Evolutionary conservation across 2,797 vertebrate species (phyloP), one percentile per base, ranked within the genome.

Genomic region (Odontamblyopus rebecca): DNA sequence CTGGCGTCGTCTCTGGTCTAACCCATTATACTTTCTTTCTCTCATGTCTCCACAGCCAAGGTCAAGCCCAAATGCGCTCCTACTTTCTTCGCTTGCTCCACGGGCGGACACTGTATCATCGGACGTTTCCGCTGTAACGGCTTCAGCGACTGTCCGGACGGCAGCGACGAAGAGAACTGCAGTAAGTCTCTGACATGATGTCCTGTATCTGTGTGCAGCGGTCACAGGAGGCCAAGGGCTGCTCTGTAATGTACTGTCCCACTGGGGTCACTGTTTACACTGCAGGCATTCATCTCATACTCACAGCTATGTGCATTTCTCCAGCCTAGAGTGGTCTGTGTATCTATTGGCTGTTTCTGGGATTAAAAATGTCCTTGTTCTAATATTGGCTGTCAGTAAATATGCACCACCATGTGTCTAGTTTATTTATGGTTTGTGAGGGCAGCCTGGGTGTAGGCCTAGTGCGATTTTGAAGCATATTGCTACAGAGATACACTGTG

Each of bases 111-210:
- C 89, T 99, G 98, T 92, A 99, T 99, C 91, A 98, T 99, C 0
- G 97, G 97, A 41, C 96, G 97, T 72, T 99, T 98, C 93, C 95
- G 92, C 29, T 99, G 98, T 73, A 99, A 99, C 0, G 98, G 97
- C 67, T 98, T 98, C 6, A 95, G 94, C 51, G 97, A 99, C 86
- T 99, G 98, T 85, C 97, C 98, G 0, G 98, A 99, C 0, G 96
- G 96, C 82, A 99, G 98, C 0, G 98, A 99, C 4, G 98, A 99
- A 76, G 94, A 98, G 69, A 98, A 99, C 91, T 99, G 98, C 94
- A 98, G 98, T 99, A 89, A 97, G 98, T 98, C 71, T 65, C 59
- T 13, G 13, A 16, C 67, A 69, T 3, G 3, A 27, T 57, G 66
- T 41, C 65, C 61, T 57, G 11, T 54, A 32, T 62, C 19, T 65